Conservation (phyloP, 2,888 invertebrate species). For the Dynastes hyllus region DNA sequence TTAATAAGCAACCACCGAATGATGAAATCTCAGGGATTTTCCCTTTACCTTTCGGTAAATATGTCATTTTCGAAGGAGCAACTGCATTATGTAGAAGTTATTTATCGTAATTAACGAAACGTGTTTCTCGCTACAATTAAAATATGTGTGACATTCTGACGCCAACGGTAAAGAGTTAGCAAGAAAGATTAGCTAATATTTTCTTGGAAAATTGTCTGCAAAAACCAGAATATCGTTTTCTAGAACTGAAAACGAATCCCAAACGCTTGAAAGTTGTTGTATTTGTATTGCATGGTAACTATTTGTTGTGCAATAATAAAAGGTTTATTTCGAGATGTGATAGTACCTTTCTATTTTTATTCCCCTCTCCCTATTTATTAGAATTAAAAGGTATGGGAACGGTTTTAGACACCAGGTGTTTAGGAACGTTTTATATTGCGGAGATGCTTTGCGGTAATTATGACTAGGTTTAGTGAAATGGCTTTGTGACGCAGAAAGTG, state of each 20-base stretch:
- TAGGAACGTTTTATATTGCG: too few species aligned
- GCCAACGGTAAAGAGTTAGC: slow-evolving; percentile 14
- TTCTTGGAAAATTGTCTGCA: slow-evolving; percentile 22
- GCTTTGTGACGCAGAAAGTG: too few species aligned
- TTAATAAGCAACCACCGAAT: background rate
- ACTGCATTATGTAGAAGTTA: slow-evolving; percentile 8
- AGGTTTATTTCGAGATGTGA: too few species aligned
- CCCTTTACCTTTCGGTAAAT: background rate
- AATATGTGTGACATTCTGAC: slow-evolving; percentile 33
- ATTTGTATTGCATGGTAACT: too few species aligned
- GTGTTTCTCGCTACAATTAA: slow-evolving; percentile 19
- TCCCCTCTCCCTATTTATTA: too few species aligned
- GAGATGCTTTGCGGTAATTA: background rate
- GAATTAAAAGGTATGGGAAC: background rate
- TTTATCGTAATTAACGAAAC: slow-evolving; percentile 8
- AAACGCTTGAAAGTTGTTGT: too few species aligned
- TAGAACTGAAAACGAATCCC: background rate
- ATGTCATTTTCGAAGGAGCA: slow-evolving; percentile 2
- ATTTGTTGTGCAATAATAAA: too few species aligned
- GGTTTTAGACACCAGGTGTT: too few species aligned
- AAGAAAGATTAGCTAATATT: background rate
- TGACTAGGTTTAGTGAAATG: too few species aligned
- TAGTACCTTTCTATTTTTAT: too few species aligned
- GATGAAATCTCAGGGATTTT: slow-evolving; percentile 15
- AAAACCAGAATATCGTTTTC: background rate